Evolutionary conservation across 1,140 invertebrate genomes (phyloP).

Genomic region (Meloidogyne chitwoodi): DNA sequence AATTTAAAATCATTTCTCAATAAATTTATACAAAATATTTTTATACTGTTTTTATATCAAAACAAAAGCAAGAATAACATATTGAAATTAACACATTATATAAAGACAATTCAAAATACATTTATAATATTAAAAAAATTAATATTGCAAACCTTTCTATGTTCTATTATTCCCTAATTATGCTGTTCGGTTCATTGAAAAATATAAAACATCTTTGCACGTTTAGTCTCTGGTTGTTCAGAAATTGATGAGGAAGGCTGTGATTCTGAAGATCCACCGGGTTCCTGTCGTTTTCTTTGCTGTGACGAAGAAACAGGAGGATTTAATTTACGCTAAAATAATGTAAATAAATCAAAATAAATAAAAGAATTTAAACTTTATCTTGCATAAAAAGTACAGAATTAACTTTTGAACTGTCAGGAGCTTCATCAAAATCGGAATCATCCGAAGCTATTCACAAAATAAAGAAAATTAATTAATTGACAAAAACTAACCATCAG

Average conservation of each 20-base stretch:
- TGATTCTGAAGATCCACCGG: neutral
- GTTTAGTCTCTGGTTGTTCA: neutral
- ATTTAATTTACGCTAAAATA: constrained; percentile 1
- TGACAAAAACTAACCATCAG: neutral
- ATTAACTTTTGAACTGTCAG: constrained; percentile 43
- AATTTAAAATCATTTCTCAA: too few relatives aligned
- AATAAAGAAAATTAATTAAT: neutral
- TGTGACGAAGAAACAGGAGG: neutral
- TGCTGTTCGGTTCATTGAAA: constrained; percentile 15
- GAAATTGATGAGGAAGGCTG: neutral
- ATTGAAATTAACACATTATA: too few relatives aligned
- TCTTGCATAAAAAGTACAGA: constrained; percentile 51
- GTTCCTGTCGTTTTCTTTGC: neutral
- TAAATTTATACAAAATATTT: too few relatives aligned
- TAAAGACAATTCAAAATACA: too few relatives aligned
- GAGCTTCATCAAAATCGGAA: constrained; percentile 48
- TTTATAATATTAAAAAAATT: too few relatives aligned
- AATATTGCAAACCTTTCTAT: too few relatives aligned
- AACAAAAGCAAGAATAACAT: too few relatives aligned
- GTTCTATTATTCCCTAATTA: neutral
- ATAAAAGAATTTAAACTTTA: neutral
- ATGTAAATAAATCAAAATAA: neutral
- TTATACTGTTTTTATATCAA: too few relatives aligned
- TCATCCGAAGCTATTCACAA: constrained; percentile 32
- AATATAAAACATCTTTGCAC: constrained; percentile 19